Conservation (phyloP, 2,113 vertebrate species). For the Grammomys surdaster region DNA sequence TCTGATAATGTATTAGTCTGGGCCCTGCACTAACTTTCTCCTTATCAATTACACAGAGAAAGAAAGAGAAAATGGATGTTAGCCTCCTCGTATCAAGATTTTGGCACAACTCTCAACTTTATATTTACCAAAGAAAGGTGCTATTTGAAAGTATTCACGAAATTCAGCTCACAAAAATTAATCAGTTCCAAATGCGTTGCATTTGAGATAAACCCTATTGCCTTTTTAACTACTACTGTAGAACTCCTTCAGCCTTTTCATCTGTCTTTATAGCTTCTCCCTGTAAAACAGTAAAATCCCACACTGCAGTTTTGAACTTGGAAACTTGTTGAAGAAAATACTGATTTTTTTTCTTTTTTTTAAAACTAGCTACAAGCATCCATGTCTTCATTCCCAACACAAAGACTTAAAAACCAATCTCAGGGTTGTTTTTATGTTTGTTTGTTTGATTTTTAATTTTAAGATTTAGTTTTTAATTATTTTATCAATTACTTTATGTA, state of each 20-base stretch:
- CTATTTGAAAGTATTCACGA: slow-evolving; percentile 67
- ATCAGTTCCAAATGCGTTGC: slow-evolving; percentile 68
- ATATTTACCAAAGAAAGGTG: slow-evolving; percentile 52
- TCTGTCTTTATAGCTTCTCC: slow-evolving; percentile 52
- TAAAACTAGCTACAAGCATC: neutral
- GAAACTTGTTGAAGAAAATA: slow-evolving; percentile 31
- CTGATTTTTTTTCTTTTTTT: neutral
- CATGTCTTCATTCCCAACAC: slow-evolving; percentile 42
- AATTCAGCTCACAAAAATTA: slow-evolving; percentile 73
- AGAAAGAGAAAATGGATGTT: slow-evolving; percentile 1
- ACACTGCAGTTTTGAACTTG: neutral
- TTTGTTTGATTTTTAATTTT: too few species aligned
- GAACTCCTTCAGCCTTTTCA: slow-evolving; percentile 52
- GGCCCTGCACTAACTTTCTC: slow-evolving; percentile 53
- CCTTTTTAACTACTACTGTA: slow-evolving; percentile 30
- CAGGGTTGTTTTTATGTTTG: too few species aligned
- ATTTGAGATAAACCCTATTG: slow-evolving; percentile 61
- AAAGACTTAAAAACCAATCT: neutral
- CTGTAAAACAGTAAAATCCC: slow-evolving; percentile 35
- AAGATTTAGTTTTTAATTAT: too few species aligned
- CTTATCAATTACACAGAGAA: slow-evolving; percentile 66
- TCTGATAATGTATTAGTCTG: slow-evolving; percentile 55
- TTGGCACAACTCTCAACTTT: slow-evolving; percentile 54
- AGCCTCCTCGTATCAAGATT: neutral
- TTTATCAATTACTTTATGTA: too few species aligned